Evolutionary conservation across 2,888 invertebrate species (phyloP).

Genomic region (Bombyx huttoni): DNA sequence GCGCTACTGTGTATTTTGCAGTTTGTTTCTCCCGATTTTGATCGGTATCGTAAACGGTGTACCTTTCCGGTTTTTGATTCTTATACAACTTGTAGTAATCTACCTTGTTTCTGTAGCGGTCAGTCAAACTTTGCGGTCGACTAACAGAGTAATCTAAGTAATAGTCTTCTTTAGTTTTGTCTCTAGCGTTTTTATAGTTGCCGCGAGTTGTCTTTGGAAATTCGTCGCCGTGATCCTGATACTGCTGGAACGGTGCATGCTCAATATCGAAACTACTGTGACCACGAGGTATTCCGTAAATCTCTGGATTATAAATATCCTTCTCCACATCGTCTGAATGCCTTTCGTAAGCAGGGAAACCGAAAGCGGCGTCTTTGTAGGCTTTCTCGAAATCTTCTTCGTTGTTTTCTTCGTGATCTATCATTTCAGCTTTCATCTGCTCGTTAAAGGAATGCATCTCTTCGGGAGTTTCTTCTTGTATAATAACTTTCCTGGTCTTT

Average conservation of each 20-base stretch:
- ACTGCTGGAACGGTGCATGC: slow-evolving; percentile 44
- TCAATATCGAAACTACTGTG: slow-evolving; percentile 33
- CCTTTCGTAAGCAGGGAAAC: slow-evolving; percentile 47
- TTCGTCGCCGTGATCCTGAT: slow-evolving; percentile 41
- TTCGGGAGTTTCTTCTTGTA: slow-evolving; percentile 44
- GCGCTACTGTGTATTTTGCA: slow-evolving; percentile 34
- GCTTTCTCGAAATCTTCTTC: slow-evolving; percentile 62
- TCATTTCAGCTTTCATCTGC: slow-evolving; percentile 35
- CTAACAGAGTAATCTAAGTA: slow-evolving; percentile 45
- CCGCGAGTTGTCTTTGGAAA: slow-evolving; percentile 42
- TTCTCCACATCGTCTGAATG: slow-evolving; percentile 36
- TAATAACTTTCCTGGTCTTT: slow-evolving; percentile 44
- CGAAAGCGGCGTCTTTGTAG: slow-evolving; percentile 54
- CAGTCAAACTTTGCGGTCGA: slow-evolving; percentile 43
- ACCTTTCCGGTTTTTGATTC: slow-evolving; percentile 40
- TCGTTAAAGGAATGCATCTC: slow-evolving; percentile 36
- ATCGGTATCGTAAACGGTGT: slow-evolving; percentile 19
- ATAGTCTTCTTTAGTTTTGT: slow-evolving; percentile 49
- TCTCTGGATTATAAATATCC: slow-evolving; percentile 44
- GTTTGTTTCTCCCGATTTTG: slow-evolving; percentile 30
- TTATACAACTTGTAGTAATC: slow-evolving; percentile 51
- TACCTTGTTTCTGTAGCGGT: slow-evolving; percentile 40
- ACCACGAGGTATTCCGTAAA: slow-evolving; percentile 35
- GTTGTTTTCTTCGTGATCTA: slow-evolving; percentile 45
- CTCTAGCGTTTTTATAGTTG: slow-evolving; percentile 44